Conservation (phyloP, 2,113 vertebrate genomes). For the Coregonus clupeaformis region DNA sequence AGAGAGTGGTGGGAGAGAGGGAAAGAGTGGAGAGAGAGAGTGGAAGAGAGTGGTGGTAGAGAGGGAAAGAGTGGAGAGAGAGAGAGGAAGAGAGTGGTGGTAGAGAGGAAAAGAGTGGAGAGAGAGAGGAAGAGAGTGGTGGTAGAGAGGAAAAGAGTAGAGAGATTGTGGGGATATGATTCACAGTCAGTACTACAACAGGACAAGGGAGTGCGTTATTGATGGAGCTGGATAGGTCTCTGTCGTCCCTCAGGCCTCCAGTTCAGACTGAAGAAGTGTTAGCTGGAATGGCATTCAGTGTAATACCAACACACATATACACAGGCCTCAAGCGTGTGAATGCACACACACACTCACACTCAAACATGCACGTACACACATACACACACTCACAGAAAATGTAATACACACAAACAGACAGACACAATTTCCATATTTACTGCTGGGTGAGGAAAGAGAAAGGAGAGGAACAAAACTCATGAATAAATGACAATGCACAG, state of each 20-base stretch:
- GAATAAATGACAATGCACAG: slow-evolving; percentile 95
- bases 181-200: slow-evolving; percentile 43
- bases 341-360: slow-evolving; percentile 29
- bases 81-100: too few relatives aligned
- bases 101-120: too few relatives aligned
- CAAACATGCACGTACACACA: not conserved
- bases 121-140: not conserved
- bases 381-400: slow-evolving; percentile 65
- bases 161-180: slow-evolving; percentile 37
- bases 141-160: not conserved
- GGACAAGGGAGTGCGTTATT: slow-evolving; percentile 53
- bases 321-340: not conserved
- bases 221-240: slow-evolving; percentile 47
- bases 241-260: slow-evolving; percentile 20
- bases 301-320: slow-evolving; percentile 54
- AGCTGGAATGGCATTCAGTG: slow-evolving; percentile 35
- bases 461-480: slow-evolving; percentile 82
- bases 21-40: too few relatives aligned
- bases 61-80: too few relatives aligned
- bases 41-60: too few relatives aligned
- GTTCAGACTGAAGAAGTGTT: slow-evolving; percentile 32
- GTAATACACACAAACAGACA: slow-evolving; percentile 85
- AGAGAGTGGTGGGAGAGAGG: too few relatives aligned
- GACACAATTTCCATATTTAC: slow-evolving; percentile 96
- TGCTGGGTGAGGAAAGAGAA: slow-evolving; percentile 73